Evolutionary conservation across 2,113 vertebrate genomes (phyloP).

Genomic region (Sinocyclocheilus maitianheensis): DNA sequence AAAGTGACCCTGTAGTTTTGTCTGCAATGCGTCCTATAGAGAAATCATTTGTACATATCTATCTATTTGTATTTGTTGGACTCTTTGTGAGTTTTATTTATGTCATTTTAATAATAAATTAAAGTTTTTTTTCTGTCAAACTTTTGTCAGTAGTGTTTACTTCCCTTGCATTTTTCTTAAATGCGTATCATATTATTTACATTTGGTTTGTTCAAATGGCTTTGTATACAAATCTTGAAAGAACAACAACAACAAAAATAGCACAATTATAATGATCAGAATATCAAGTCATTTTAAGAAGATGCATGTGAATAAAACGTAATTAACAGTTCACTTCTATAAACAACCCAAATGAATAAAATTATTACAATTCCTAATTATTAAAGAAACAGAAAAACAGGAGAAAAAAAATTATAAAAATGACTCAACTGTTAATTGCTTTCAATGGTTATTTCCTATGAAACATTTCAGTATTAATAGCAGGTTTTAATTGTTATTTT

Average conservation of each 20-base stretch:
- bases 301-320: no score
- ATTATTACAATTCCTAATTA: no score
- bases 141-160: not conserved
- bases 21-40: conserved; percentile 25
- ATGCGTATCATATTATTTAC: not conserved
- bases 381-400: not conserved
- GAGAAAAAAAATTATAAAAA: no score
- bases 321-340: no score
- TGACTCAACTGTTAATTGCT: not conserved
- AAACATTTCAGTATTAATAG: not conserved
- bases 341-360: no score
- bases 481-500: not conserved
- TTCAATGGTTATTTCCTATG: not conserved
- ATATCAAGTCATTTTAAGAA: no score
- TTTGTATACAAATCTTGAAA: no score
- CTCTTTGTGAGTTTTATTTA: conserved; percentile 76
- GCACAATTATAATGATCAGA: no score
- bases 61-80: conserved; percentile 75
- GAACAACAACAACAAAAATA: no score
- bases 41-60: conserved; percentile 72
- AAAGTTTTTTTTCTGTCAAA: conserved; percentile 67
- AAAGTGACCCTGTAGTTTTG: conserved; percentile 3
- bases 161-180: no score
- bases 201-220: not conserved
- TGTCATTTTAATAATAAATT: conserved; percentile 82